Evolutionary conservation across 2,888 invertebrate genomes (phyloP), one percentile per base, ranked within the genome.

Genomic region (Adineta ricciae): DNA sequence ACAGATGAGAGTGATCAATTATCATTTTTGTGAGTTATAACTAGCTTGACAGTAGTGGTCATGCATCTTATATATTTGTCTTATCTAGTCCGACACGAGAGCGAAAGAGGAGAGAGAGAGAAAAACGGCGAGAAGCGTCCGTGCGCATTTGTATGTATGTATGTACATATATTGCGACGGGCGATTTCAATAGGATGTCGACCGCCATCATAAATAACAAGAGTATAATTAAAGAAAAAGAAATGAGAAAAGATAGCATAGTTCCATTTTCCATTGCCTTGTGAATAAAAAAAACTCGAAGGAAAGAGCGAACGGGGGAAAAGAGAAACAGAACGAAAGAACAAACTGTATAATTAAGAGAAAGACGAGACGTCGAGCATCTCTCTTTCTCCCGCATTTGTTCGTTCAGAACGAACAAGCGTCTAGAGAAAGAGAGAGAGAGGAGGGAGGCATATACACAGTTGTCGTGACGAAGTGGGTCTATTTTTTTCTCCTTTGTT

Each of bases 11-110:
- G 32, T 64, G 64, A 64, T 64, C 64, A 64, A 64, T 64, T 64
- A 64, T 64, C 64, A 64, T 64, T 64, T 64, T 64, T 64, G 64
- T 14, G 64, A 64, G 64, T 64, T 64, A 64, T 32, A 64, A 64
- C 32, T 32, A 32, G 32, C 64, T 64, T 64, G 64, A 64, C 64
- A 64, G 64, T 64, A 36, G 64, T 64, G 64, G 32, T 64, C 64
- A 64, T 64, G 64, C 64, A 64, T 64, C 64, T 64, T 64, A 64
- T 64, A 64, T 64, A 64, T 64, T 27, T 64, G 64, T 64, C 64
- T 64, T 64, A 32, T 64, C 64, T 64, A 64, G 64, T 64, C 32
- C 64, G 32, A 64, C 64, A 32, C 5, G 64, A 32, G 64, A 32
- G 5, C 32, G 56, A 64, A 32, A 64, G 9, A 32, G 32, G 32